Evolutionary conservation across 1,140 invertebrate species (phyloP).

Genomic region (Conus betulinus): DNA sequence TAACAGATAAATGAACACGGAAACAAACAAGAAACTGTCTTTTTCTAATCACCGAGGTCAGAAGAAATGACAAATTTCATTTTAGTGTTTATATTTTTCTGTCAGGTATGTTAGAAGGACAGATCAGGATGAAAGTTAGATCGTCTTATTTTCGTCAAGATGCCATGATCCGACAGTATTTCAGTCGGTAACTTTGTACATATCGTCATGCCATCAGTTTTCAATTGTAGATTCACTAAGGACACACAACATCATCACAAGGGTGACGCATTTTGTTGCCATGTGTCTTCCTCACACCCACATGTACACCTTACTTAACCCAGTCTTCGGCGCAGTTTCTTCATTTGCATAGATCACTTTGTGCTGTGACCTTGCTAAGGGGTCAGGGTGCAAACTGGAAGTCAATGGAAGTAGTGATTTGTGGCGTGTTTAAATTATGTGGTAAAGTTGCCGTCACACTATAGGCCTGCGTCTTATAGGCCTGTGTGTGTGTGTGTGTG

Average conservation of each 20-base stretch:
- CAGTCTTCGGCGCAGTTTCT: background rate
- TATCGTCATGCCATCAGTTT: too few relatives aligned
- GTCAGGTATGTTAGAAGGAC: background rate
- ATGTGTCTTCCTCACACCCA: background rate
- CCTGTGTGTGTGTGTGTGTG: too few relatives aligned
- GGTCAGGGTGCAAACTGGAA: background rate
- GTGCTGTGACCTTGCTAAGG: background rate
- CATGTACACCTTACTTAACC: background rate
- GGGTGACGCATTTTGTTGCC: background rate
- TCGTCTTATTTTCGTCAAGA: background rate
- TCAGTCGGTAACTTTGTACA: background rate
- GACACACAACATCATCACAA: too few relatives aligned
- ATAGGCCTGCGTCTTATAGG: background rate
- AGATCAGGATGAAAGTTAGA: background rate
- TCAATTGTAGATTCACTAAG: too few relatives aligned
- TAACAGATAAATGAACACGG: too few relatives aligned
- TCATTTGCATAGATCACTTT: background rate
- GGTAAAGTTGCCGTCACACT: background rate
- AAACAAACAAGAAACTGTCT: too few relatives aligned
- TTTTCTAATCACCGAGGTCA: too few relatives aligned
- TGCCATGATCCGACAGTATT: background rate
- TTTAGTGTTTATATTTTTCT: too few relatives aligned
- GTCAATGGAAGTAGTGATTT: background rate
- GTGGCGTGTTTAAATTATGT: background rate
- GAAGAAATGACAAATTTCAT: too few relatives aligned